These are phyloP conservation scores for silkworm (Bombyx mori) DNA, from an alignment of 1,140 invertebrate species.

Conservation along the genomic window ASM3026992v2 NC_085117.1:7221501-7222000, in stretches of 20 bases:
- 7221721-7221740: neutral
- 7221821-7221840: slow-evolving; percentile 2
- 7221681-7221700: too few species aligned
- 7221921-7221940: neutral
- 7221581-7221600: too few species aligned
- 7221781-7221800: slow-evolving; percentile 8
- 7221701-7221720: too few species aligned
- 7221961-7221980: slow-evolving; percentile 11
- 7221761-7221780: slow-evolving; percentile 7
- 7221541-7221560: too few species aligned
- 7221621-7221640: too few species aligned
- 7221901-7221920: neutral
- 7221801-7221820: neutral
- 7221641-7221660: too few species aligned
- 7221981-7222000: slow-evolving; percentile 36
- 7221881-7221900: slow-evolving; percentile 7
- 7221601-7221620: too few species aligned
- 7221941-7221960: slow-evolving; percentile 1
- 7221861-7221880: slow-evolving; percentile 16
- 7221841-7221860: slow-evolving; percentile 15
- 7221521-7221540: too few species aligned
- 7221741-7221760: slow-evolving; percentile 7
- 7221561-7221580: too few species aligned
- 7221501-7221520: too few species aligned
- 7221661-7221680: too few species aligned